A percentile compares a stretch with the other conserved stretches of the same genome.
Conservation (phyloP, 2,113 vertebrate species). For the Toxotes chatareus region DNA sequence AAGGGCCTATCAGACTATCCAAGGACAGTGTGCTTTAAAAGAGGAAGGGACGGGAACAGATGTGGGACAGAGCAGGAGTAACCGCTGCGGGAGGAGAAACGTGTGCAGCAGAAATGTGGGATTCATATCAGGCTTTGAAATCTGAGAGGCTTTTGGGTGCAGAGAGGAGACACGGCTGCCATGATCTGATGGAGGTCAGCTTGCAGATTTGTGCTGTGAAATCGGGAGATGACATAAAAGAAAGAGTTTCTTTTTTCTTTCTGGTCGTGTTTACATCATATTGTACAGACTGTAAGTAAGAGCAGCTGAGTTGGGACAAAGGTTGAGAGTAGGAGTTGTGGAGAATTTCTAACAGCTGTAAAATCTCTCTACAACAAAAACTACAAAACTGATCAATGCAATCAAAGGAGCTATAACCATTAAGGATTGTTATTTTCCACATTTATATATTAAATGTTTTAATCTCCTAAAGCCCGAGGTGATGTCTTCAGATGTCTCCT, state of each 20-base stretch:
- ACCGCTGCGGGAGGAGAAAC: conserved; percentile 9
- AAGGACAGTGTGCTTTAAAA: conserved; percentile 47
- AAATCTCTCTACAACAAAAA: too few relatives aligned
- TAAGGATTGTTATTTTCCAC: too few relatives aligned
- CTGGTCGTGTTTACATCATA: not conserved
- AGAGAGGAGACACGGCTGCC: not conserved
- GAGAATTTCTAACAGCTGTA: too few relatives aligned
- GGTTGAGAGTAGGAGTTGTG: too few relatives aligned
- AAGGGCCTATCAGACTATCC: conserved; percentile 52
- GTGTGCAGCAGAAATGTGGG: conserved; percentile 28
- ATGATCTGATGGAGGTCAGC: conserved; percentile 1
- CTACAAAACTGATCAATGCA: too few relatives aligned
- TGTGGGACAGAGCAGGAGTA: conserved; percentile 33
- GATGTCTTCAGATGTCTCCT: too few relatives aligned
- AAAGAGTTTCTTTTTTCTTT: not conserved
- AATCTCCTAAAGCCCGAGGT: not conserved
- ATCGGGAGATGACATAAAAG: not conserved
- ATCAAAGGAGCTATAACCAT: too few relatives aligned
- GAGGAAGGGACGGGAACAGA: conserved; percentile 32
- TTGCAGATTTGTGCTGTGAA: conserved; percentile 8
- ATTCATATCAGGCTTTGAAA: conserved; percentile 49
- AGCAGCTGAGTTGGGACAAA: not conserved
- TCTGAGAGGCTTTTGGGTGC: conserved; percentile 24
- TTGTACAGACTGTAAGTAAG: not conserved
- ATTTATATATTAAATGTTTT: not conserved